These are phyloP conservation scores for Trogon melanurus DNA, from an alignment of 2,113 vertebrate genomes.

Conservation along the genomic window DNA sequence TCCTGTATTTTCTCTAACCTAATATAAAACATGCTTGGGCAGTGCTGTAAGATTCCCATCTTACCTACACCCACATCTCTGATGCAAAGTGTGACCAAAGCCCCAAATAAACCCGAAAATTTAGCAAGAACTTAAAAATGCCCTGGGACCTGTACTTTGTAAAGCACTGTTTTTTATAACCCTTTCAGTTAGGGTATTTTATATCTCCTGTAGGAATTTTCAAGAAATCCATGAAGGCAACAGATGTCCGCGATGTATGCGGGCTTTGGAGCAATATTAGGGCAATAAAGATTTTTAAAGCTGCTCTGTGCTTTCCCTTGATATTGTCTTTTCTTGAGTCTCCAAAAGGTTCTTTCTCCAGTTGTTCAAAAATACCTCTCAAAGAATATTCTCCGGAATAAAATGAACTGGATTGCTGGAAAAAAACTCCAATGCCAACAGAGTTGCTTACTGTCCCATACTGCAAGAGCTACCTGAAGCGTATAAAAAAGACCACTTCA, in stretches of 20 bases:
- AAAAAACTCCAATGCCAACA: not conserved
- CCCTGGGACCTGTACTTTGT: not conserved
- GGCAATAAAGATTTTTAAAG: not conserved
- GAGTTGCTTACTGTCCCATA: not conserved
- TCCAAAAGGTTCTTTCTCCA: not conserved
- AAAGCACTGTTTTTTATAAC: not conserved
- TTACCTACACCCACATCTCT: not conserved
- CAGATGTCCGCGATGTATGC: accelerated
- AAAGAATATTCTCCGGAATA: not conserved
- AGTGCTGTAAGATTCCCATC: not conserved
- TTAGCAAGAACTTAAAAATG: not conserved
- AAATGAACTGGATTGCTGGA: not conserved
- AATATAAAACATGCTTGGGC: not conserved
- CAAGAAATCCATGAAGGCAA: not conserved
- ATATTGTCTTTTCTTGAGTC: not conserved
- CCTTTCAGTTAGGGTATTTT: not conserved
- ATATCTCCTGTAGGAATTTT: not conserved
- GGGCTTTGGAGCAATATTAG: not conserved
- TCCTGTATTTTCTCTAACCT: not conserved
- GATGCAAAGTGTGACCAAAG: not conserved
- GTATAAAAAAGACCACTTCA: not conserved
- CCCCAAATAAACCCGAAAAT: not conserved
- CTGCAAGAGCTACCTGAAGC: not conserved
- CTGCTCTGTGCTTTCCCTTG: not conserved
- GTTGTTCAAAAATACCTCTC: not conserved